A percentile compares a stretch with the other conserved stretches of the same genome.
phyloP scores from a whole-genome alignment of 2,113 vertebrate species.

The Marmota flaviventris region DNA sequence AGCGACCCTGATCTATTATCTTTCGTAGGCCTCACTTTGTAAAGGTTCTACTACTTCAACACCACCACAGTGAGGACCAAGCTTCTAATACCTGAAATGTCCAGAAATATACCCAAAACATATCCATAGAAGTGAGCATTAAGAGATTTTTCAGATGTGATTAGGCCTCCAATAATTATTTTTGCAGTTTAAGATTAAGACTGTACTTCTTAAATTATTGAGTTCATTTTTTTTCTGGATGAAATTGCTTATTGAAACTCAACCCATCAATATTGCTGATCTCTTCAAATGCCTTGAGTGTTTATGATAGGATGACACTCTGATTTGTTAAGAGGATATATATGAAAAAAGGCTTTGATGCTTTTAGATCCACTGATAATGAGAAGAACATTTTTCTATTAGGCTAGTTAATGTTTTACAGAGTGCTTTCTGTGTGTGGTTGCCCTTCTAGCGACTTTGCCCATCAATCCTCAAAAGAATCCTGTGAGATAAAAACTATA shows the following conservation, averaged over 20 bases:
- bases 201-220: neutral
- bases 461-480: slow-evolving; percentile 27
- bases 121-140: neutral
- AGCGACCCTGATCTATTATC: neutral
- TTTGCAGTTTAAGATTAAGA: slow-evolving; percentile 8
- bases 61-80: neutral
- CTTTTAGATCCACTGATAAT: neutral
- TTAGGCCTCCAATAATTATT: neutral
- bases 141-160: neutral
- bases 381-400: neutral
- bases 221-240: slow-evolving; percentile 16
- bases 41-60: neutral
- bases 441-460: neutral
- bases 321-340: neutral
- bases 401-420: neutral
- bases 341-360: neutral
- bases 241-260: slow-evolving; percentile 20
- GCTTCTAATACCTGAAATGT: neutral
- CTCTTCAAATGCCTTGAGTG: neutral
- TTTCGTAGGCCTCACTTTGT: neutral
- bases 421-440: neutral
- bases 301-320: neutral
- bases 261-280: neutral
- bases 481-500: neutral
- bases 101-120: neutral